Evolutionary conservation across 2,113 vertebrate species (phyloP).

Genomic region (Boleophthalmus pectinirostris): DNA sequence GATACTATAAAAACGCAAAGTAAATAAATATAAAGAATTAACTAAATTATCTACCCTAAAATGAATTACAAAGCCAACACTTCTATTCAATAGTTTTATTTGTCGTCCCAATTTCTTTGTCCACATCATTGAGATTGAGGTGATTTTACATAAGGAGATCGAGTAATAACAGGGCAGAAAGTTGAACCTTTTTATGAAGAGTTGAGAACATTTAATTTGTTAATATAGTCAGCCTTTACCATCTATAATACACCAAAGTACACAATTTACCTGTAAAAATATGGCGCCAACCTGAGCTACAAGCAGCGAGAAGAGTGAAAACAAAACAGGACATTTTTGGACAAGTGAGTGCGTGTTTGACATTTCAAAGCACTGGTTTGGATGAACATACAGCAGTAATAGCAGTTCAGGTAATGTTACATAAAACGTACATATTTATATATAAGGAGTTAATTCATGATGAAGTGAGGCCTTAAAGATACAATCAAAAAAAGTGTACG

Average conservation of each 20-base stretch:
- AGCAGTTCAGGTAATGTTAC: constrained; percentile 67
- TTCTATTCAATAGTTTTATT: constrained; percentile 76
- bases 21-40: background rate
- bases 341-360: constrained; percentile 55
- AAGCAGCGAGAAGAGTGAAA: constrained; percentile 63
- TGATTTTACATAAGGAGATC: constrained; percentile 61
- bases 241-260: constrained; percentile 77
- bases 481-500: constrained; percentile 58
- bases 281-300: constrained; percentile 81
- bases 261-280: constrained; percentile 87
- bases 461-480: constrained; percentile 44
- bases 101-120: constrained; percentile 70
- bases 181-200: constrained; percentile 60
- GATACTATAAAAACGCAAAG: no score
- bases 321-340: constrained; percentile 52
- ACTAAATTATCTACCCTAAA: background rate
- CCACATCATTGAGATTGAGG: constrained; percentile 71
- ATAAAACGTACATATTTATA: constrained; percentile 69
- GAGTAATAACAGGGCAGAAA: constrained; percentile 65
- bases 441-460: constrained; percentile 50
- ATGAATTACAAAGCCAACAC: constrained; percentile 21
- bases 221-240: constrained; percentile 48
- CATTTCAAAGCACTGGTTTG: constrained; percentile 51
- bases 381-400: constrained; percentile 63
- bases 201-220: constrained; percentile 52